Conservation (phyloP, 2,797 vertebrate species). For the Allenopithecus nigroviridis region DNA sequence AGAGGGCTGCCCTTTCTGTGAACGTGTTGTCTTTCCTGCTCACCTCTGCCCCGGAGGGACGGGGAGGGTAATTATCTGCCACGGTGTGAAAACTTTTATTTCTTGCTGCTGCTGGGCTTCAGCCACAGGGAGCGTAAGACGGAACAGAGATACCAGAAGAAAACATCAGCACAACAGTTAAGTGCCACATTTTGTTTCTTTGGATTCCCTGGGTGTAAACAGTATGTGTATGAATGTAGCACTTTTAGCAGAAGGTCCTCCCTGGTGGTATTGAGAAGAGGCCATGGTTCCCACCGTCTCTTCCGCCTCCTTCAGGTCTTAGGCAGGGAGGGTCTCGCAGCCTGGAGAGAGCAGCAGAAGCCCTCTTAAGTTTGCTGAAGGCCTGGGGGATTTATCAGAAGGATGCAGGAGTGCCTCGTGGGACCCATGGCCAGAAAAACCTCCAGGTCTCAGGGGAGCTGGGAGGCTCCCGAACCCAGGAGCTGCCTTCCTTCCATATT, state of each 20-base stretch:
- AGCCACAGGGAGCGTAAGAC: background rate
- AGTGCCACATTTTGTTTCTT: background rate
- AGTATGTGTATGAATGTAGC: background rate
- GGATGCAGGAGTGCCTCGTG: background rate
- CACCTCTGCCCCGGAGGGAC: background rate
- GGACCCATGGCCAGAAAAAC: background rate
- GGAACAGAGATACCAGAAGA: background rate
- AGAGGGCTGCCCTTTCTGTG: background rate
- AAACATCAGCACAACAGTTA: too few relatives aligned
- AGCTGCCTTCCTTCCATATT: background rate
- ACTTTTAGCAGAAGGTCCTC: background rate
- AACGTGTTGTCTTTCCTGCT: background rate
- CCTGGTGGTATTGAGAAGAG: background rate
- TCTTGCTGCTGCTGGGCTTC: background rate
- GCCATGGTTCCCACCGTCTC: background rate
- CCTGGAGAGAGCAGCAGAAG: background rate
- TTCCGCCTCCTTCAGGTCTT: background rate
- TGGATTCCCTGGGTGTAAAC: background rate
- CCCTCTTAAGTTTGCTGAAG: background rate
- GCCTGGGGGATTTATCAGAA: background rate
- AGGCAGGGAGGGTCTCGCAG: background rate
- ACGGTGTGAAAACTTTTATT: background rate
- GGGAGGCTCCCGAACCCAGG: background rate
- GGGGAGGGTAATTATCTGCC: background rate
- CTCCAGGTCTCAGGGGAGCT: background rate